Evolutionary conservation across 2,888 invertebrate species (phyloP).

Genomic region (Rhynchonema sp.): DNA sequence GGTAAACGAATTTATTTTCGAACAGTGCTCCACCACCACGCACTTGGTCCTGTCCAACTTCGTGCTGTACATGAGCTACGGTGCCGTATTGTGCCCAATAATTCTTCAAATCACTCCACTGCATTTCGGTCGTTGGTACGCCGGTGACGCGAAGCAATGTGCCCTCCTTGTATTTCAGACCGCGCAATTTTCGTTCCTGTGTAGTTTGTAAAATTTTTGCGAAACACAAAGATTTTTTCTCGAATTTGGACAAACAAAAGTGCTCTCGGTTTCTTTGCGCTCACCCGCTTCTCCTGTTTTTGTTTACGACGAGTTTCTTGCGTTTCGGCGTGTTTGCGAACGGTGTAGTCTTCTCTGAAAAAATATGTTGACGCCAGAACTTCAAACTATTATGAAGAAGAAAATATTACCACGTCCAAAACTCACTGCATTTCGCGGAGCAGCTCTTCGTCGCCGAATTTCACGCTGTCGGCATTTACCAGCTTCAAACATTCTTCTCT

Average conservation of each 20-base stretch:
- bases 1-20: too few species aligned
- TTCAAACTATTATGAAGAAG: too few species aligned
- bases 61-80: not conserved
- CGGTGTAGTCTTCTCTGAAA: not conserved
- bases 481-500: slow-evolving; percentile 61
- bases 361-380: not conserved
- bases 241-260: not conserved
- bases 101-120: not conserved
- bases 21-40: too few species aligned
- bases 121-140: not conserved
- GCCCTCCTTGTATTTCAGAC: not conserved
- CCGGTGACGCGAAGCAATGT: not conserved
- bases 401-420: too few species aligned
- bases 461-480: slow-evolving; percentile 45
- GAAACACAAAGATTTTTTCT: too few species aligned
- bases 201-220: not conserved
- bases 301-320: not conserved
- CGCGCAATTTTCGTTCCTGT: not conserved
- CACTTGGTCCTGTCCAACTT: not conserved
- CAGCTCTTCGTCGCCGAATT: slow-evolving; percentile 37
- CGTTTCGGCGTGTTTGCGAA: not conserved
- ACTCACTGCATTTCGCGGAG: slow-evolving; percentile 18
- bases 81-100: not conserved
- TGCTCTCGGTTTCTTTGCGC: not conserved
- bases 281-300: not conserved